Percentiles rank a stretch among this genome's conserved stretches.
Evolutionary conservation across 2,888 invertebrate species (phyloP).

Genomic region (Therioaphis trifolii): DNA sequence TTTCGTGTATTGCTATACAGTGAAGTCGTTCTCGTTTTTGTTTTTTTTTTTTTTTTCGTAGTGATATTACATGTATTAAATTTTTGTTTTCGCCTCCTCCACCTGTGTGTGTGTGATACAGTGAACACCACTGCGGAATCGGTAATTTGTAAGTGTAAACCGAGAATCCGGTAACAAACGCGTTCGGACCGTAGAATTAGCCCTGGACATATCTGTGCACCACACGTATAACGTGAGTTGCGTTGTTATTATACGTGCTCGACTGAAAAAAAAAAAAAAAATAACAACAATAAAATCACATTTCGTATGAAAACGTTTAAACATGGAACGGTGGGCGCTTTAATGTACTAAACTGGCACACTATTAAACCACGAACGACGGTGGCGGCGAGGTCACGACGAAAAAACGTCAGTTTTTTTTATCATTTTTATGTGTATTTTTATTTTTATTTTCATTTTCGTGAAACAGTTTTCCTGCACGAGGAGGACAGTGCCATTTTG

Average conservation of each 20-base stretch:
- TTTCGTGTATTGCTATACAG: background rate
- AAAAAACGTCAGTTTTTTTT: background rate
- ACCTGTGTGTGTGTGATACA: background rate
- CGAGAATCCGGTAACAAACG: constrained; percentile 32
- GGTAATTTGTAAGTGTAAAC: constrained; percentile 54
- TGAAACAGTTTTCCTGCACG: background rate
- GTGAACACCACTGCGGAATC: constrained; percentile 50
- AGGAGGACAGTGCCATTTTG: background rate
- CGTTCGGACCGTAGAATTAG: constrained; percentile 55
- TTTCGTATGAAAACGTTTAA: background rate
- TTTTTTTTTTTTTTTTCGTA: background rate
- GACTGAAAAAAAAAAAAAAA: background rate
- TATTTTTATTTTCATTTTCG: background rate
- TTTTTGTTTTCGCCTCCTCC: constrained; percentile 1
- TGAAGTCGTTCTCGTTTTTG: background rate
- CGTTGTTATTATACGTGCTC: background rate
- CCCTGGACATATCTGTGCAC: background rate
- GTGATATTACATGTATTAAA: constrained; percentile 17
- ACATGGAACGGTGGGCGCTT: background rate
- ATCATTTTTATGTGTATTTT: background rate
- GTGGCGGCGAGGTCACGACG: background rate
- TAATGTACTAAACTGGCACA: background rate
- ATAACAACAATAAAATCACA: constrained; percentile 4
- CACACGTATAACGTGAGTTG: background rate
- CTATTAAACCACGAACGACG: background rate